These are phyloP conservation scores for Anableps anableps DNA, from an alignment of 2,797 vertebrate genomes.

Conservation along the genomic window DNA sequence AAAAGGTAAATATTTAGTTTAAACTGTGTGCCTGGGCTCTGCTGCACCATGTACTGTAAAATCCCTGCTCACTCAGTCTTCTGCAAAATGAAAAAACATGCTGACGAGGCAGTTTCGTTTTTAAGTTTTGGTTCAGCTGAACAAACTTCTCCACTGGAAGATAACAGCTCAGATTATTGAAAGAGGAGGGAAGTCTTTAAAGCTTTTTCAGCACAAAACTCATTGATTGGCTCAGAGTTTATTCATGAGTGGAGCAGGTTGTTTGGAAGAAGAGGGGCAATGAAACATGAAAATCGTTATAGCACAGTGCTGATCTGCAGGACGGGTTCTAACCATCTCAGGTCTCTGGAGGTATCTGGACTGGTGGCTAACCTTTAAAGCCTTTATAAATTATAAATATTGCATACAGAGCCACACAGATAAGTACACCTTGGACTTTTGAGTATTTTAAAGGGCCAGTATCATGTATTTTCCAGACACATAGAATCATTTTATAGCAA, in stretches of 20 bases:
- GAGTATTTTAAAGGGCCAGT: no score
- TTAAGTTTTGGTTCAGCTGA: neutral
- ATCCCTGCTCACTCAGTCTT: neutral
- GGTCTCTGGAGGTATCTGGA: neutral
- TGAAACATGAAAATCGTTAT: neutral
- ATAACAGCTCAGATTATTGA: neutral
- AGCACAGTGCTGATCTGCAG: neutral
- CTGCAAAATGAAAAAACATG: neutral
- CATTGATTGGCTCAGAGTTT: neutral
- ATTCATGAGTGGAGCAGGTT: neutral
- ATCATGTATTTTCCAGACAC: no score
- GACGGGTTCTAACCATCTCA: neutral
- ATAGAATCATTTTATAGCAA: no score
- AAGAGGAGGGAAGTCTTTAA: neutral
- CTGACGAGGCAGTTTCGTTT: neutral
- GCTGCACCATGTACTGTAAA: neutral
- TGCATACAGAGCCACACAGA: no score
- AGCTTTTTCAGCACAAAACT: conserved; percentile 5
- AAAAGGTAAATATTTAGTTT: neutral
- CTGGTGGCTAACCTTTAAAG: neutral
- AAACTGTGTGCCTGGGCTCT: neutral
- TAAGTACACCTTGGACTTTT: neutral
- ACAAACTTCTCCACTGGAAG: neutral
- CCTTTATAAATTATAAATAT: no score
- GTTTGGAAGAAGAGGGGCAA: neutral